phyloP scores from a whole-genome alignment of 2,113 vertebrate genomes.

The Oryzias melastigma region DNA sequence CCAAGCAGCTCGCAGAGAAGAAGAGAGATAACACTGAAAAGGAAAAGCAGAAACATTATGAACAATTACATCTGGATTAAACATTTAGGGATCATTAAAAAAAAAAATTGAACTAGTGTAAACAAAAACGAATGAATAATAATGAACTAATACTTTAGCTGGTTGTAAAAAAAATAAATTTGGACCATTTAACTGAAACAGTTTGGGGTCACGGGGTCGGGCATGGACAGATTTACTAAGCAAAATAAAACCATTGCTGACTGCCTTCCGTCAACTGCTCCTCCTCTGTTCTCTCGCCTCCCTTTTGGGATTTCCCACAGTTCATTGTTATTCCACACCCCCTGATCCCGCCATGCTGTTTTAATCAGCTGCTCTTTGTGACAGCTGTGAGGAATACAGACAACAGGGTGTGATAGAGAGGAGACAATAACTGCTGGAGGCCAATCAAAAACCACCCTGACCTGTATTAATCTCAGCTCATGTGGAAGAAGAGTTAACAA shows the following conservation, averaged over 20 bases:
- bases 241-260: constrained; percentile 8
- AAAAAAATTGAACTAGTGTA: no score
- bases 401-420: constrained; percentile 48
- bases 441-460: constrained; percentile 55
- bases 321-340: constrained; percentile 22
- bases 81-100: no score
- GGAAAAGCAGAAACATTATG: no score
- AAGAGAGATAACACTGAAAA: neutral
- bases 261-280: constrained; percentile 3
- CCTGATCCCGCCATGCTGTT: constrained; percentile 44
- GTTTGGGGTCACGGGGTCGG: no score
- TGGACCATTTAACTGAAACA: no score
- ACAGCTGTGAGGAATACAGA: constrained; percentile 47
- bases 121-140: no score
- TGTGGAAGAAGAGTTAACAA: constrained; percentile 52
- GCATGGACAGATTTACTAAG: no score
- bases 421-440: constrained; percentile 45
- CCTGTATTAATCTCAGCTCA: constrained; percentile 58
- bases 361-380: constrained; percentile 52
- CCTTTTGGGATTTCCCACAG: constrained; percentile 63
- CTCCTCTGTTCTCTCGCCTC: constrained; percentile 22
- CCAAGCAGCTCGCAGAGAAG: constrained; percentile 31
- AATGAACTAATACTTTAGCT: no score
- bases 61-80: no score
- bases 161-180: no score